phyloP scores from a whole-genome alignment of 1,140 invertebrate genomes.

The Magallana gigas region DNA sequence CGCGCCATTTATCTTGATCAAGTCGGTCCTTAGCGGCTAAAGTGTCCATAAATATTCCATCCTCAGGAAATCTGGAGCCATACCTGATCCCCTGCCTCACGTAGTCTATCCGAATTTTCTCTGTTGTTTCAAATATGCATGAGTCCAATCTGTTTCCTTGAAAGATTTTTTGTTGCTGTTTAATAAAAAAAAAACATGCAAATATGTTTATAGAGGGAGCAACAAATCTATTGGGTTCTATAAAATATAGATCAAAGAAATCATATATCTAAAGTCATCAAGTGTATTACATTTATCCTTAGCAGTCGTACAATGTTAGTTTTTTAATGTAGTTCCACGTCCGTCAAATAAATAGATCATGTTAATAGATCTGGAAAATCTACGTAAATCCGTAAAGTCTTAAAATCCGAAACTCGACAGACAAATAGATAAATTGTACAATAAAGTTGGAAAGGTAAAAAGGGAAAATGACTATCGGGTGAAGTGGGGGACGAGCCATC shows the following conservation, averaged over 20 bases:
- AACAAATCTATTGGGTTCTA: neutral
- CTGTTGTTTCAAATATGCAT: neutral
- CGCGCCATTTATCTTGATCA: slow-evolving; percentile 35
- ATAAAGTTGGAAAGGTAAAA: slow-evolving; percentile 34
- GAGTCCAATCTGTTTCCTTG: no score
- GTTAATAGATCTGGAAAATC: slow-evolving; percentile 9
- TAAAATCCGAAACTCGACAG: slow-evolving; percentile 26
- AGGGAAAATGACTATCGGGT: neutral
- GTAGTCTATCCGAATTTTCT: slow-evolving; percentile 4
- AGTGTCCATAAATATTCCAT: slow-evolving; percentile 38
- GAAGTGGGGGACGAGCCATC: slow-evolving; percentile 16
- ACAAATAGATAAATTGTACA: slow-evolving; percentile 32
- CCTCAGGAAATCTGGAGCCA: slow-evolving; percentile 23
- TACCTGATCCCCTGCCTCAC: slow-evolving; percentile 4
- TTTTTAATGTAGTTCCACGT: neutral
- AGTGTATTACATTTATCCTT: neutral
- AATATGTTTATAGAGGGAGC: no score
- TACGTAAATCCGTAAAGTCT: neutral
- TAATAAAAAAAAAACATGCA: no score
- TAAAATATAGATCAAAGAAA: neutral
- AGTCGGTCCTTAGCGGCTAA: slow-evolving; percentile 31
- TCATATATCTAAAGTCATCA: slow-evolving; percentile 1
- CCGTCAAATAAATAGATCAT: slow-evolving; percentile 28
- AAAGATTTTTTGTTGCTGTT: no score
- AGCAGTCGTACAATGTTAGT: slow-evolving; percentile 1